Conservation (phyloP, 2,797 vertebrate species). For the Sphenodon punctatus region DNA sequence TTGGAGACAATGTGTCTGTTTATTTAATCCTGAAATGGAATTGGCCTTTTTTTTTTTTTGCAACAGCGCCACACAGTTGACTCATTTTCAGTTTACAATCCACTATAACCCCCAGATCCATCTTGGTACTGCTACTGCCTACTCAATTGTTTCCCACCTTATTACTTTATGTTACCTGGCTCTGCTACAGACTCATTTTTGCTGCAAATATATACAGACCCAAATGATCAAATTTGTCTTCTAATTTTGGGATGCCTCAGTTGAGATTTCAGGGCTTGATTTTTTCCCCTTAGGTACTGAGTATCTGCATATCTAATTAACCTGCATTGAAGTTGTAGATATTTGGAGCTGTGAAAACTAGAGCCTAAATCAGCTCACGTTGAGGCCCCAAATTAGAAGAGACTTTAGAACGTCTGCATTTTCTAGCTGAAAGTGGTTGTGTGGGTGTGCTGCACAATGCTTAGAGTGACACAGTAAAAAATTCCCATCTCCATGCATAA, state of each 20-base stretch:
- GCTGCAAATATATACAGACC: neutral
- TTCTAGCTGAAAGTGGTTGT: neutral
- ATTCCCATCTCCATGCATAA: neutral
- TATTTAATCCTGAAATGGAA: no score
- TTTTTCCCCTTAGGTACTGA: no score
- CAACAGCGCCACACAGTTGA: no score
- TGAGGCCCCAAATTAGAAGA: rapidly evolving
- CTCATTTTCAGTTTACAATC: no score
- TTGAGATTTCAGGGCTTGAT: neutral
- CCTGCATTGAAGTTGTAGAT: neutral
- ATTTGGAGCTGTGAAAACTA: neutral
- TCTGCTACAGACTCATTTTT: neutral
- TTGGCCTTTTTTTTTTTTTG: no score
- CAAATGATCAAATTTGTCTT: neutral
- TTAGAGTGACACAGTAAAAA: neutral
- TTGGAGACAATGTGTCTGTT: no score
- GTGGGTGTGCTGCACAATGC: neutral
- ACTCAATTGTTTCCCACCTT: no score
- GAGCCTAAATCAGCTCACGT: no score
- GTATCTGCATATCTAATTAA: neutral
- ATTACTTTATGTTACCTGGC: neutral
- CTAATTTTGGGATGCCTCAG: neutral
- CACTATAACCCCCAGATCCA: no score
- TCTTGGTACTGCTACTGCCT: no score
- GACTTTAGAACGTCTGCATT: rapidly evolving